These are phyloP conservation scores for Dasypus novemcinctus DNA, from an alignment of 2,113 vertebrate genomes.

Conservation along the genomic window DNA sequence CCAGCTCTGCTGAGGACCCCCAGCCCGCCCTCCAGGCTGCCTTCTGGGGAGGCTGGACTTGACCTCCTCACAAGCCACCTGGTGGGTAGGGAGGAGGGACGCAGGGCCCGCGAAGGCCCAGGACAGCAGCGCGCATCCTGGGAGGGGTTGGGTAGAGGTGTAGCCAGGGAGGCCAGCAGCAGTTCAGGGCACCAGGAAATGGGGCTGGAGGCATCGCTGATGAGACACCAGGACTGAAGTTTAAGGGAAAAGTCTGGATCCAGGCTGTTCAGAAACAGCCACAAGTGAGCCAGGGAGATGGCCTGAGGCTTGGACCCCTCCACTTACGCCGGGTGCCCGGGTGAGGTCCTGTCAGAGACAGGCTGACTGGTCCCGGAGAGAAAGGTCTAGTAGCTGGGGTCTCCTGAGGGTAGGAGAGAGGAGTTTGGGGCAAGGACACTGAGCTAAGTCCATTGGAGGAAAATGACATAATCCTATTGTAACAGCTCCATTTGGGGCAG, in stretches of 20 bases:
- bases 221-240: not conserved
- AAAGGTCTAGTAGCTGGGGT: not conserved
- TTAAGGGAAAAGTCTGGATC: not conserved
- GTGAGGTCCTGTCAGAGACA: not conserved
- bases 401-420: not conserved
- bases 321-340: not conserved
- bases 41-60: not conserved
- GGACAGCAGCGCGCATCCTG: not conserved
- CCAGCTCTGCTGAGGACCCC: not conserved
- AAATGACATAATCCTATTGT: not conserved
- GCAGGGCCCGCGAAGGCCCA: not conserved
- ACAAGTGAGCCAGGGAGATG: not conserved
- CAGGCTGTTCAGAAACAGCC: not conserved
- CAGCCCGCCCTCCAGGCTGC: not conserved
- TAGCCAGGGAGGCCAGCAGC: not conserved
- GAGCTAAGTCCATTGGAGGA: not conserved
- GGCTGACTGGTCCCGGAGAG: not conserved
- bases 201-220: not conserved
- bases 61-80: not conserved
- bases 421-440: not conserved
- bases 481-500: not conserved
- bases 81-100: not conserved
- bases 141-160: not conserved
- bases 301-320: not conserved
- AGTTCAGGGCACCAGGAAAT: not conserved